A percentile compares a stretch with the other conserved stretches of the same genome.
These are phyloP conservation scores for Germaria angustata DNA, from an alignment of 2,888 invertebrate genomes.

Conservation along the genomic window DNA sequence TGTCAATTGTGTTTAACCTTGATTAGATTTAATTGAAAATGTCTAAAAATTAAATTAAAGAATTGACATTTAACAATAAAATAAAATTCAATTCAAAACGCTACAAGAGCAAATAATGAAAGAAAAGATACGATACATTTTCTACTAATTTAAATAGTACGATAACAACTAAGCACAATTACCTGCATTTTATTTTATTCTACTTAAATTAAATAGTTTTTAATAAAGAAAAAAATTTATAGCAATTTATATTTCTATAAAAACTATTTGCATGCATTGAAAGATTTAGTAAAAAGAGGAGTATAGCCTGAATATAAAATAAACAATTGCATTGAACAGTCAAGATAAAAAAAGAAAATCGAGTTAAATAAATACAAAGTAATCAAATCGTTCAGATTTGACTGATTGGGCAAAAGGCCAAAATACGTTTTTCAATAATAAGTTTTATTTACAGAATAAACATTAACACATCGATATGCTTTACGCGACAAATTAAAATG, in stretches of 20 bases:
- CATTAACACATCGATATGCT: neutral
- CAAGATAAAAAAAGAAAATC: conserved; percentile 11
- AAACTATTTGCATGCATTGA: neutral
- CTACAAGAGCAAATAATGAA: conserved; percentile 14
- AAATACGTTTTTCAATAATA: conserved; percentile 31
- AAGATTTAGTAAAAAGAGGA: conserved; percentile 32
- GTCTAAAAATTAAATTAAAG: conserved; percentile 61
- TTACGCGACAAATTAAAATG: neutral
- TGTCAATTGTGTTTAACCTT: conserved; percentile 59
- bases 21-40: conserved; percentile 63
- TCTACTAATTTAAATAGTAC: conserved; percentile 43
- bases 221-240: neutral
- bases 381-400: conserved; percentile 43
- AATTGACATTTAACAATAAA: conserved; percentile 57
- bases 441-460: conserved; percentile 5
- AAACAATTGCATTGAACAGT: conserved; percentile 37
- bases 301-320: neutral
- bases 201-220: conserved; percentile 28
- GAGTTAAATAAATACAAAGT: conserved; percentile 4
- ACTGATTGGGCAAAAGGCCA: conserved; percentile 62
- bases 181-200: conserved; percentile 41
- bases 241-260: neutral
- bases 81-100: conserved; percentile 32
- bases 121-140: neutral
- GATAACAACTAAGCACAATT: conserved; percentile 46